phyloP scores from a whole-genome alignment of 2,113 vertebrate species.

The Athene noctua region DNA sequence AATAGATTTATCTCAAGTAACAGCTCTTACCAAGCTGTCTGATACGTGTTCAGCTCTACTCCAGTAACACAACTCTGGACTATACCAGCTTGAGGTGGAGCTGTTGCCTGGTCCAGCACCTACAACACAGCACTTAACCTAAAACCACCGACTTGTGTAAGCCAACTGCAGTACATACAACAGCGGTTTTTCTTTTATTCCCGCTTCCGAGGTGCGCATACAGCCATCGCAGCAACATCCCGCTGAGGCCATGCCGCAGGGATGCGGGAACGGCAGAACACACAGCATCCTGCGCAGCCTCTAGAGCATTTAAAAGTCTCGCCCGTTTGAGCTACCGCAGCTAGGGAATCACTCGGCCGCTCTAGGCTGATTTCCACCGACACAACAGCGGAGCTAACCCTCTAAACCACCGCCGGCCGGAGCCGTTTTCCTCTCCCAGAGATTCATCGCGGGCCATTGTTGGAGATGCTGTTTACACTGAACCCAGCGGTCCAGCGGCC shows the following conservation, averaged over 20 bases:
- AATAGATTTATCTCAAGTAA: neutral
- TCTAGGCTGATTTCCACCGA: neutral
- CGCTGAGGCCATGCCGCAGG: neutral
- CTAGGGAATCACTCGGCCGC: neutral
- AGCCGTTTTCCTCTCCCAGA: neutral
- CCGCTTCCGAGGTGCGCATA: neutral
- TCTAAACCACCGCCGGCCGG: neutral
- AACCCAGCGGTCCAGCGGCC: neutral
- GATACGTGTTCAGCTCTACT: neutral
- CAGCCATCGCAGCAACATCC: neutral
- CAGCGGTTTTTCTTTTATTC: rapidly evolving
- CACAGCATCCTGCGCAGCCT: neutral
- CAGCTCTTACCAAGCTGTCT: neutral
- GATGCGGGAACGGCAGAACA: neutral
- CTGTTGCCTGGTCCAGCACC: neutral
- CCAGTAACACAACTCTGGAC: neutral
- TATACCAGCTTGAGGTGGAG: rapidly evolving
- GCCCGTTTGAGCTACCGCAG: rapidly evolving
- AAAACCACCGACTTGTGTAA: rapidly evolving
- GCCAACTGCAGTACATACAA: neutral
- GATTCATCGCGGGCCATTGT: too few relatives aligned
- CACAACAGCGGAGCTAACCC: neutral
- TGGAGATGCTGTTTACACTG: neutral
- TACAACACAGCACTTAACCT: rapidly evolving
- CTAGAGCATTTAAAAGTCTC: neutral